phyloP scores from a whole-genome alignment of 1,140 invertebrate species.

The Lysiphlebus fabarum region DNA sequence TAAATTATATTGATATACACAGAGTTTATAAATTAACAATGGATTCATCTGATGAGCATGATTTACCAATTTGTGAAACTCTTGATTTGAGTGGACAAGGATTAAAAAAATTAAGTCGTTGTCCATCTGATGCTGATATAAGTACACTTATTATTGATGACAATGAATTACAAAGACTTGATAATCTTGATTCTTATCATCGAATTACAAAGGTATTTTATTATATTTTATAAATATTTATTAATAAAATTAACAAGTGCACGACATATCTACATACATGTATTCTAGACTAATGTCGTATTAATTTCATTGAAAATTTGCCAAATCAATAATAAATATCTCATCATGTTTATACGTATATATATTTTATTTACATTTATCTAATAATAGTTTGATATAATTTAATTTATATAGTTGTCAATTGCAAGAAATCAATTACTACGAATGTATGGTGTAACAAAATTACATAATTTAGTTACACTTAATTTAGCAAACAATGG shows the following conservation, averaged over 20 bases:
- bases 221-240: slow-evolving; percentile 17
- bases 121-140: slow-evolving; percentile 63
- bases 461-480: slow-evolving; percentile 73
- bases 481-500: slow-evolving; percentile 84
- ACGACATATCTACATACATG: too few species aligned
- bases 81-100: slow-evolving; percentile 68
- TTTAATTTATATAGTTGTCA: slow-evolving; percentile 64
- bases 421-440: slow-evolving; percentile 79
- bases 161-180: slow-evolving; percentile 81
- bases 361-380: not conserved
- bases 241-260: slow-evolving; percentile 2
- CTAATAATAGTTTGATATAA: not conserved
- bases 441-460: slow-evolving; percentile 81
- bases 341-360: not conserved
- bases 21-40: slow-evolving; percentile 15
- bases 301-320: too few species aligned
- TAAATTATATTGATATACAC: too few species aligned
- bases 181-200: slow-evolving; percentile 79
- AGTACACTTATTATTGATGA: slow-evolving; percentile 78
- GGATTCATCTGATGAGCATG: slow-evolving; percentile 25
- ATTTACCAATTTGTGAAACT: slow-evolving; percentile 38
- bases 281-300: too few species aligned
- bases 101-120: slow-evolving; percentile 72
- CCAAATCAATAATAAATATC: too few species aligned
- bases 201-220: slow-evolving; percentile 72